Evolutionary conservation across 2,113 vertebrate species (phyloP).

Genomic region (Rhodinocichla rosea): DNA sequence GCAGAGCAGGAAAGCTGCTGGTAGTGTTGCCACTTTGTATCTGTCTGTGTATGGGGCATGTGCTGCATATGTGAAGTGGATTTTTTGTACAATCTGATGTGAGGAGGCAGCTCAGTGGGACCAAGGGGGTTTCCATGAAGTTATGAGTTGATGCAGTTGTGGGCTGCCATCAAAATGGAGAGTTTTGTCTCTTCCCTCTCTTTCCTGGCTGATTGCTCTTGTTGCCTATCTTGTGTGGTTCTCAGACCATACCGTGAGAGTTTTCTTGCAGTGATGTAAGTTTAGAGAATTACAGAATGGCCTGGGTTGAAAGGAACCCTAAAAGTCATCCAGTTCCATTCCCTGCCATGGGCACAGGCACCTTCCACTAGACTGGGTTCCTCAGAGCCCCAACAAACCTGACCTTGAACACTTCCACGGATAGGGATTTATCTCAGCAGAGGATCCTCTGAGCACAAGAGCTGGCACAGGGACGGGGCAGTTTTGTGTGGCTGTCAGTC

Average conservation of each 20-base stretch:
- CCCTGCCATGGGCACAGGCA: neutral
- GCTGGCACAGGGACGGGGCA: neutral
- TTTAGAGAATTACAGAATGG: neutral
- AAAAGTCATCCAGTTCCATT: neutral
- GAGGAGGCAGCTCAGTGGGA: neutral
- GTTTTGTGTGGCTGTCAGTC: neutral
- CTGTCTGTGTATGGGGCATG: neutral
- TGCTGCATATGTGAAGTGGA: neutral
- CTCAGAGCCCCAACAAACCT: accelerated
- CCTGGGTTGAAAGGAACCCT: neutral
- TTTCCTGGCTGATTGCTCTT: neutral
- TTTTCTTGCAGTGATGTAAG: neutral
- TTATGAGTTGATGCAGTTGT: neutral
- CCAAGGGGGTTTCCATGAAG: accelerated
- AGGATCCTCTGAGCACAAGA: neutral
- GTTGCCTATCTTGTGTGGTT: neutral
- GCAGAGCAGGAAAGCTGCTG: neutral
- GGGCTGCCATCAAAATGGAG: neutral
- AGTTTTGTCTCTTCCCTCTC: neutral
- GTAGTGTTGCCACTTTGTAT: neutral
- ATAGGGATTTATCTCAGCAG: neutral
- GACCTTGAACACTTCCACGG: neutral
- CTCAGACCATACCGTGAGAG: neutral
- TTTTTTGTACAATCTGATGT: neutral
- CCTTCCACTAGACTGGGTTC: neutral